phyloP scores from a whole-genome alignment of 2,797 vertebrate genomes.

The Melopsittacus undulatus region DNA sequence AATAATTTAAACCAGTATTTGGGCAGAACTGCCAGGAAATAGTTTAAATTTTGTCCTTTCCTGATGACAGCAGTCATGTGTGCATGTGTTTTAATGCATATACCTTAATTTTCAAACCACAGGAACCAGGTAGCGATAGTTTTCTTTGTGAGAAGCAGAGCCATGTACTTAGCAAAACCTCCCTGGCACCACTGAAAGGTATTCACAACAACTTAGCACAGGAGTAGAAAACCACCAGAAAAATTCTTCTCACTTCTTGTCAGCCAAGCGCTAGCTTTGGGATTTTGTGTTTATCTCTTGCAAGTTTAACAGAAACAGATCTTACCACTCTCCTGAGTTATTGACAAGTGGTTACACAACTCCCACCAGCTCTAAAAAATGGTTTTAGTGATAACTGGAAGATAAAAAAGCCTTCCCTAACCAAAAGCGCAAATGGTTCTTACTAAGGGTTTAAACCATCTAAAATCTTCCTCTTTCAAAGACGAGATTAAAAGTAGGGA shows the following conservation, averaged over 20 bases:
- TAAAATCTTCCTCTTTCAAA: not conserved
- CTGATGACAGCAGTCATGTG: not conserved
- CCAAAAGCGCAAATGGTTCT: not conserved
- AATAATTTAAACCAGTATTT: not conserved
- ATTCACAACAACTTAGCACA: not conserved
- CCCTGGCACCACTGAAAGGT: fast-evolving
- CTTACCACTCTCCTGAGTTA: not conserved
- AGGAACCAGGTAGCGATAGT: not conserved
- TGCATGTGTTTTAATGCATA: fast-evolving
- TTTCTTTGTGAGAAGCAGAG: not conserved
- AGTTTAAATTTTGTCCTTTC: not conserved
- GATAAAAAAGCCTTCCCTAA: not conserved
- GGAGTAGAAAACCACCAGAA: not conserved
- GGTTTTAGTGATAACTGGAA: not conserved
- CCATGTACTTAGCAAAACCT: not conserved
- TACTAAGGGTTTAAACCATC: not conserved
- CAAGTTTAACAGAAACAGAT: not conserved
- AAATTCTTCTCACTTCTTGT: not conserved
- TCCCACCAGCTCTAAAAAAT: not conserved
- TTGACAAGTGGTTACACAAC: not conserved
- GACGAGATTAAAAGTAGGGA: not conserved
- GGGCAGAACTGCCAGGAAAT: not conserved
- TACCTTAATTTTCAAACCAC: not conserved
- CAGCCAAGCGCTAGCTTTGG: not conserved
- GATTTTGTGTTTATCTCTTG: not conserved